Base-by-base conservation (phyloP, 2,888 invertebrate species). In the Drosophila borborema region DNA sequence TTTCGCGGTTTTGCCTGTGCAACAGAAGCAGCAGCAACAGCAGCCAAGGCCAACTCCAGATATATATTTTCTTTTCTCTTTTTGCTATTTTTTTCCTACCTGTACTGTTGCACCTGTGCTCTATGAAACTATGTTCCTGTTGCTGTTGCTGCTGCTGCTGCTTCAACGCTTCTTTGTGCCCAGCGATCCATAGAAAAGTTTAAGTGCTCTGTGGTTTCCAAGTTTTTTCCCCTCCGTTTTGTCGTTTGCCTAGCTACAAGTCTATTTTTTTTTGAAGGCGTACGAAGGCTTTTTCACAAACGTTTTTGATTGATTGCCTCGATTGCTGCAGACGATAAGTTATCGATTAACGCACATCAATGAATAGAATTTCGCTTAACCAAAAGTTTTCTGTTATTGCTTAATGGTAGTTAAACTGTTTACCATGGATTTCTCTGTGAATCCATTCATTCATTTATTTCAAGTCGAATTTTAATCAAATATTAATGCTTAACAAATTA, bases 131-230 rank as follows among this genome's bases (percentile, higher is more conserved):
- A 49, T 38, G 66, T 66, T 66, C 63, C 51, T 55, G 68, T 58
- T 67, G 56, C 9, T 60, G 54, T 6, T 20, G 36, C 63, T 89
- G 73, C 78, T 89, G 81, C 63, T 89, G 75, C 78, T 85, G 85
- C 82, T 81, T 75, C 72, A 80, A 89, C 88, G 90, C 90, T 87
- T 85, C 88, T 89, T 84, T 89, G 85, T 83, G 84, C 66, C 58
- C 82, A 80, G 66, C 88, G 75, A 66, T 67, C 90, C 80, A 87
- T 89, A 85, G 90, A 89, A 81, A 85, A 89, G 85, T 88, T 85
- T 79, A 85, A 85, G 85, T 90, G 85, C 77, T 88, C 71, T 88
- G 85, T 63, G 88, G 85, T 64, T 73, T 74, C 73, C 59, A 76
- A 81, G 78, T 68, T 81, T 66, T 72, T 62, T 49, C 61, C 51